Evolutionary conservation across 2,888 invertebrate genomes (phyloP).

Genomic region (Nomada ferruginata): DNA sequence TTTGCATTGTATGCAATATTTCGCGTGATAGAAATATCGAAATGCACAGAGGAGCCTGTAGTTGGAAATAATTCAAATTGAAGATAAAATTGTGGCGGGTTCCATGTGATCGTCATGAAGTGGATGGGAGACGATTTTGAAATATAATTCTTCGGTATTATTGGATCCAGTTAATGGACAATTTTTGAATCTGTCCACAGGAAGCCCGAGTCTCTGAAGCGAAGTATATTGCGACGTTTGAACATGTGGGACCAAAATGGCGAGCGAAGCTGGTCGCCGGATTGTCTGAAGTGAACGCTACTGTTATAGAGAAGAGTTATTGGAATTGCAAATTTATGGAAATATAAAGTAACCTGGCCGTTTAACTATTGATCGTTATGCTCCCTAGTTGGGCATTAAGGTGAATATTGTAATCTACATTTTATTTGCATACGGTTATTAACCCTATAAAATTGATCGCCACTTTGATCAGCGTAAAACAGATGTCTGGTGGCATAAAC

Average conservation of each 20-base stretch:
- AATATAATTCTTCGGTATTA: neutral
- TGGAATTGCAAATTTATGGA: neutral
- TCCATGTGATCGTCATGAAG: conserved; percentile 23
- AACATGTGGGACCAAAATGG: neutral
- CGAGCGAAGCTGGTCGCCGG: neutral
- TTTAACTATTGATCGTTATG: too few relatives aligned
- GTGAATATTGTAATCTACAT: too few relatives aligned
- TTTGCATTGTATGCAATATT: too few relatives aligned
- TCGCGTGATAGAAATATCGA: neutral
- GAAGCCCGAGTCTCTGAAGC: neutral
- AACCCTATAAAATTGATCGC: too few relatives aligned
- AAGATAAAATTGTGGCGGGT: conserved; percentile 1
- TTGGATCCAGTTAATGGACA: neutral
- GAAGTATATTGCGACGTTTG: neutral
- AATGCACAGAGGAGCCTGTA: neutral
- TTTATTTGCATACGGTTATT: too few relatives aligned
- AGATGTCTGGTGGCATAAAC: too few relatives aligned
- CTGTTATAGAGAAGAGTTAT: neutral
- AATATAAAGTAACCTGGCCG: too few relatives aligned
- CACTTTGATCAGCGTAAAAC: too few relatives aligned
- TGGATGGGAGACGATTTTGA: neutral
- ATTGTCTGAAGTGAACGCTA: neutral
- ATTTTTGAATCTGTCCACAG: conserved; percentile 1
- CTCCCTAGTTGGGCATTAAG: too few relatives aligned
- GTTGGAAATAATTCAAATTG: conserved; percentile 23